A percentile compares a stretch with the other conserved stretches of the same genome.
Conservation (phyloP, 2,113 vertebrate species). For the Mellivora capensis region DNA sequence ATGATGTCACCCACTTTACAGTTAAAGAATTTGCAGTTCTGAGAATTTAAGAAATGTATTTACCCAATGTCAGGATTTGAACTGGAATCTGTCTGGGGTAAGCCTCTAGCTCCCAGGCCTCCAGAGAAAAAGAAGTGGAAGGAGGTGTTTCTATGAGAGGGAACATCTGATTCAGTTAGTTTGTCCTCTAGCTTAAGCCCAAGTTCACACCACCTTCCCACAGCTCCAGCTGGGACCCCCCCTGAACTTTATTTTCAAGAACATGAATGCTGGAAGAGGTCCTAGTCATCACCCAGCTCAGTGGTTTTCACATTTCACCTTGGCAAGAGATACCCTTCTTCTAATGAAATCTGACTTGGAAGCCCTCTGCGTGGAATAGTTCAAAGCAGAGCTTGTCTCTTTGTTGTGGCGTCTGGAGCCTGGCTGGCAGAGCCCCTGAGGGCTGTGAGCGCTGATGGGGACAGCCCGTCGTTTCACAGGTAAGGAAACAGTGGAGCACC, state of each 20-base stretch:
- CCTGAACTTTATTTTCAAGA: neutral
- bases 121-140: neutral
- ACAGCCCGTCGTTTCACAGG: neutral
- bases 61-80: neutral
- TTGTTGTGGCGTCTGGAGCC: neutral
- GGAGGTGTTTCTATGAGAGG: neutral
- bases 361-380: neutral
- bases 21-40: neutral
- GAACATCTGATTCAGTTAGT: neutral
- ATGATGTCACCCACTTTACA: neutral
- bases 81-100: neutral
- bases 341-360: constrained; percentile 7
- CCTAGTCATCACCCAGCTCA: neutral
- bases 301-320: neutral
- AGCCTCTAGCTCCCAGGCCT: neutral
- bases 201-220: neutral
- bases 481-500: neutral
- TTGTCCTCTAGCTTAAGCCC: neutral
- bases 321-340: neutral
- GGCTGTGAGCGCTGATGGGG: neutral
- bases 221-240: neutral
- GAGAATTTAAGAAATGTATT: neutral
- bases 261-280: neutral
- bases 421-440: neutral
- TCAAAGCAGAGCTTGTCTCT: neutral